phyloP scores from a whole-genome alignment of 2,888 invertebrate species.

The Tipula lateralis region DNA sequence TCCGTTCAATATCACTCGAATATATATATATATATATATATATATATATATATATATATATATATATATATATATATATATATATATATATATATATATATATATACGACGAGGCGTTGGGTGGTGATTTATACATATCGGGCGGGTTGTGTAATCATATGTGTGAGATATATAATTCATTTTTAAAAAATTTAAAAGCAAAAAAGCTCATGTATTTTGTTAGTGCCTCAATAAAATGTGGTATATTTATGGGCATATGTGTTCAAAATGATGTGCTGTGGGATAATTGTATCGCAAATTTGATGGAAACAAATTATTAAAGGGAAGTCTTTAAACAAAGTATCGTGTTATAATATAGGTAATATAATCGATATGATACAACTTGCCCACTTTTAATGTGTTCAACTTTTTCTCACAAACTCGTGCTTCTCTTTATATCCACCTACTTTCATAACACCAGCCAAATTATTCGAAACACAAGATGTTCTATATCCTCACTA shows the following conservation, averaged over 20 bases:
- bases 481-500: too few species aligned
- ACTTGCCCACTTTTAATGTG: too few species aligned
- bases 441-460: too few species aligned
- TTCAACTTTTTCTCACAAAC: too few species aligned
- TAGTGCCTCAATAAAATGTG: background rate
- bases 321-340: background rate
- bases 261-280: background rate
- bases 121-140: background rate
- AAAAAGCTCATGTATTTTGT: background rate
- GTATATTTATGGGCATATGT: background rate
- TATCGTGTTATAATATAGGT: too few species aligned
- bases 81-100: too few species aligned
- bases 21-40: too few species aligned
- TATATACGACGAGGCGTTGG: background rate
- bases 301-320: background rate
- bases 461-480: too few species aligned
- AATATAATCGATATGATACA: too few species aligned
- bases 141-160: background rate
- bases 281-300: background rate
- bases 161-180: background rate
- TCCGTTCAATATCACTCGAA: background rate
- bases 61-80: too few species aligned
- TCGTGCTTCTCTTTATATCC: too few species aligned
- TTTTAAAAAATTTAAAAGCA: background rate
- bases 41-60: too few species aligned